Conservation (phyloP, 1,140 invertebrate genomes). For the Globodera ellingtonae region DNA sequence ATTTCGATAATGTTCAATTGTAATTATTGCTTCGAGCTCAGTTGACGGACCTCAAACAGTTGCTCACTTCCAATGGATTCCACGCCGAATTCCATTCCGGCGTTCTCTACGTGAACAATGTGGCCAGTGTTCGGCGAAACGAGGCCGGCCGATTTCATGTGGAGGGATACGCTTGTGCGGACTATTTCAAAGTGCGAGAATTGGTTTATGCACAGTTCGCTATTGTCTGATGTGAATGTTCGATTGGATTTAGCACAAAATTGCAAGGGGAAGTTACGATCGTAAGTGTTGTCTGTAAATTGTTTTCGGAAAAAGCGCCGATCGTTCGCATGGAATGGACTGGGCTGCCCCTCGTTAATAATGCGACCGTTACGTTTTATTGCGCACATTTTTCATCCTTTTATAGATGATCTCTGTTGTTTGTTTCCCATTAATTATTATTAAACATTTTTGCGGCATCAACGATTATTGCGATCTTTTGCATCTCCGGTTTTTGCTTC, state of each 20-base stretch:
- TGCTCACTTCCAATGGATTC: constrained; percentile 84
- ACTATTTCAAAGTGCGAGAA: constrained; percentile 90
- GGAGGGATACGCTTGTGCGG: constrained; percentile 89
- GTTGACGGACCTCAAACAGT: constrained; percentile 91
- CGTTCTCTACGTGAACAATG: constrained; percentile 90
- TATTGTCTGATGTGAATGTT: constrained; percentile 76
- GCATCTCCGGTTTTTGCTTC: neutral
- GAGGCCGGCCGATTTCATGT: constrained; percentile 87
- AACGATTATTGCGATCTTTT: neutral
- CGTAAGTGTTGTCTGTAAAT: neutral
- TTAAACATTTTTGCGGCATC: neutral
- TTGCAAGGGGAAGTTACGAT: neutral
- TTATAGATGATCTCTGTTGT: neutral
- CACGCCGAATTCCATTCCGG: constrained; percentile 89
- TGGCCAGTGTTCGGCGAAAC: constrained; percentile 82
- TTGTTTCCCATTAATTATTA: neutral
- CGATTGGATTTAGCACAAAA: neutral
- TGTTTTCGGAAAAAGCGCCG: neutral
- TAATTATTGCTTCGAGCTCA: neutral
- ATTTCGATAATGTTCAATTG: too few species aligned
- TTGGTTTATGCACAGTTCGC: constrained; percentile 95
- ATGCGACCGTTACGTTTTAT: neutral
- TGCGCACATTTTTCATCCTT: neutral
- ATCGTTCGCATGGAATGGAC: too few species aligned
- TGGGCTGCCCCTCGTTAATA: neutral